Conservation (phyloP, 2,797 vertebrate genomes). For the Alca torda region DNA sequence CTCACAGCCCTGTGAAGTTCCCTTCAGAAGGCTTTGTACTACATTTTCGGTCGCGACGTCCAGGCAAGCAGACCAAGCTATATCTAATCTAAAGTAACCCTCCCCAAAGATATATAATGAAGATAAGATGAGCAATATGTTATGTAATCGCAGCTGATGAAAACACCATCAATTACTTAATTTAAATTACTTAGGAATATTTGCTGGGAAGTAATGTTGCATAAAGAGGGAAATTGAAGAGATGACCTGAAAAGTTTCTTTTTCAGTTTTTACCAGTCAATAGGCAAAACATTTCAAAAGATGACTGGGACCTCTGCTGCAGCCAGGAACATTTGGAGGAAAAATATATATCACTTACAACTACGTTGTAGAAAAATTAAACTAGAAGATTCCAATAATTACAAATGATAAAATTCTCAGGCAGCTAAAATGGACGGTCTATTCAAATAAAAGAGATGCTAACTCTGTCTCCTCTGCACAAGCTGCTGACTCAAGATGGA, state of each 20-base stretch:
- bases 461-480: neutral
- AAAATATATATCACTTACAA: neutral
- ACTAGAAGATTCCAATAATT: neutral
- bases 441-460: neutral
- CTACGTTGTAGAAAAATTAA: neutral
- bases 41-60: neutral
- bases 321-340: neutral
- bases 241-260: neutral
- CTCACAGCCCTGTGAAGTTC: neutral
- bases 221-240: neutral
- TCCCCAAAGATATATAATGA: neutral
- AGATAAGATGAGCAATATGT: neutral
- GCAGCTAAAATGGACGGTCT: neutral
- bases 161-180: neutral
- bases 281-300: neutral
- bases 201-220: neutral
- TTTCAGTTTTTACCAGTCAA: neutral
- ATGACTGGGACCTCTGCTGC: neutral
- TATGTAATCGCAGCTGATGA: neutral
- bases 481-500: neutral
- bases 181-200: neutral
- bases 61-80: neutral
- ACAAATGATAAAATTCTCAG: neutral
- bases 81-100: neutral
- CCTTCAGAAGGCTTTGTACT: neutral